phyloP scores from a whole-genome alignment of 2,888 invertebrate genomes.

The Timema podura region DNA sequence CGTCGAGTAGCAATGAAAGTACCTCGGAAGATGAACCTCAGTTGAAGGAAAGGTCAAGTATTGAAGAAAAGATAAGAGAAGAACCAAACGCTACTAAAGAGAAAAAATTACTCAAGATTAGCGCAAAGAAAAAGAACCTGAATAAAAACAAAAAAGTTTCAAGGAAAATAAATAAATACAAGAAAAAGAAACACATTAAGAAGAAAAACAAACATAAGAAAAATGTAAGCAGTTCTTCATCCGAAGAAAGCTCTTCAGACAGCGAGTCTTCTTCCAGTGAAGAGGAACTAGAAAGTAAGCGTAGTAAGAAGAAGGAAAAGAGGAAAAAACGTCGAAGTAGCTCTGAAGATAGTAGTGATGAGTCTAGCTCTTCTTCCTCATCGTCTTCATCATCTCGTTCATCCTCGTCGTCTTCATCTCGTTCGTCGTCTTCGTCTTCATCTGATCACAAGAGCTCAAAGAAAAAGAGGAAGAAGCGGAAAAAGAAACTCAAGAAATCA shows the following conservation, averaged over 20 bases:
- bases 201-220: slow-evolving; percentile 27
- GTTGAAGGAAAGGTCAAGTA: too few species aligned
- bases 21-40: too few species aligned
- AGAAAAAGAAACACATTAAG: slow-evolving; percentile 23
- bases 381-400: slow-evolving; percentile 7
- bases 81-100: too few species aligned
- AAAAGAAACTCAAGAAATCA: slow-evolving; percentile 16
- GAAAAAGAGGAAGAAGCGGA: slow-evolving; percentile 18
- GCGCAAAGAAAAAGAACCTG: background rate
- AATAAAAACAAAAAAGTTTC: slow-evolving; percentile 22
- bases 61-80: too few species aligned
- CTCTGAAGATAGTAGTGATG: slow-evolving; percentile 12
- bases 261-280: slow-evolving; percentile 23
- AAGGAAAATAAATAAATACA: slow-evolving; percentile 24
- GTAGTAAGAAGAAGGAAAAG: slow-evolving; percentile 20
- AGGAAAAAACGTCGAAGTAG: slow-evolving; percentile 9
- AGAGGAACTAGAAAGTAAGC: slow-evolving; percentile 18
- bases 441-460: slow-evolving; percentile 16
- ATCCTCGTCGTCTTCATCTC: slow-evolving; percentile 12
- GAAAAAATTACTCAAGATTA: background rate
- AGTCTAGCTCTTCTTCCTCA: slow-evolving; percentile 12
- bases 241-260: slow-evolving; percentile 25
- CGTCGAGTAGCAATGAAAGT: too few species aligned
- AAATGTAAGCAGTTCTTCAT: slow-evolving; percentile 24
- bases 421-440: slow-evolving; percentile 17